A percentile compares a stretch with the other conserved stretches of the same genome.
Conservation (phyloP, 1,140 invertebrate genomes). For the Pogonomyrmex barbatus region DNA sequence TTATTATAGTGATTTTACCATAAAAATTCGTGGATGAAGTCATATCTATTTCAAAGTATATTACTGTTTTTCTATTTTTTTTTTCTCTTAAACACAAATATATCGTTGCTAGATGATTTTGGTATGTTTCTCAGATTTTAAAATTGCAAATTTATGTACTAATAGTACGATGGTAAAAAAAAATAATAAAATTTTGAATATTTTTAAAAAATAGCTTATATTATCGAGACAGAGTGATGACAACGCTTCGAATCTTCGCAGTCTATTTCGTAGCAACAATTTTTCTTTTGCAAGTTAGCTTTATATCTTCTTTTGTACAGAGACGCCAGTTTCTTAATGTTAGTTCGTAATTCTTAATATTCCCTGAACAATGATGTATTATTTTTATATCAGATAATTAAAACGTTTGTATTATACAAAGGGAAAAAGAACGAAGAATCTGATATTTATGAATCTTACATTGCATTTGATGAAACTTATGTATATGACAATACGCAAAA, state of each 20-base stretch:
- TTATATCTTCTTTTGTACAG: constrained; percentile 69
- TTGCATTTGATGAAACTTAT: constrained; percentile 75
- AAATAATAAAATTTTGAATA: constrained; percentile 67
- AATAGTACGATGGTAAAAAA: constrained; percentile 48
- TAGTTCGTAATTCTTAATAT: constrained; percentile 73
- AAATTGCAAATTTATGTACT: constrained; percentile 64
- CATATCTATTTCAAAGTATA: constrained; percentile 56
- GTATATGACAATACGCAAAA: constrained; percentile 73
- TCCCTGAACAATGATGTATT: constrained; percentile 71
- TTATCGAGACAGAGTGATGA: constrained; percentile 60
- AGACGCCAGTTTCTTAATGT: constrained; percentile 65
- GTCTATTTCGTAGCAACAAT: constrained; percentile 68
- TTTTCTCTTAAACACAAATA: constrained; percentile 62
- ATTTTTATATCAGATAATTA: constrained; percentile 74
- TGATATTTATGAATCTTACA: constrained; percentile 67
- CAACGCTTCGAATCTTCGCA: constrained; percentile 71
- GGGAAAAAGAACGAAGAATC: constrained; percentile 61
- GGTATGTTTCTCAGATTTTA: constrained; percentile 73
- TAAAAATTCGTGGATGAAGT: constrained; percentile 55
- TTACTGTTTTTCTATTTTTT: constrained; percentile 42
- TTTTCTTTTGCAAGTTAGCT: constrained; percentile 64
- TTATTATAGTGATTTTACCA: constrained; percentile 72
- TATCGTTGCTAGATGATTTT: constrained; percentile 67
- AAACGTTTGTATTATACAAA: constrained; percentile 61
- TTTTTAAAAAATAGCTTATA: constrained; percentile 72